Base-by-base conservation (phyloP, 2,797 vertebrate genomes). In the Allobates femoralis region DNA sequence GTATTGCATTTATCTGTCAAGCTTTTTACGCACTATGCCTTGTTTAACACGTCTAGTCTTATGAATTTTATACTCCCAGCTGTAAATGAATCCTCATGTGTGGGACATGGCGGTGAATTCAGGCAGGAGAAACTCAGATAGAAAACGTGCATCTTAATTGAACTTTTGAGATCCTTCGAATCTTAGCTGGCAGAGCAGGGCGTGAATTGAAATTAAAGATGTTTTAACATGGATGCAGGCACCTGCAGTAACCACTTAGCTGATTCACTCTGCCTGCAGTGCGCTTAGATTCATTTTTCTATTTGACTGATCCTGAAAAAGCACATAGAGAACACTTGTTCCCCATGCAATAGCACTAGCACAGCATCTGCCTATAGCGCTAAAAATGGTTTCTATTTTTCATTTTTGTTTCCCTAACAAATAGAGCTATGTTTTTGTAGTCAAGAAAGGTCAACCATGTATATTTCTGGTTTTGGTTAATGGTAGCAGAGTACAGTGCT, bases 181-280 rank as follows among this genome's bases (percentile, higher is more conserved):
- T 87, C 79, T 85, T 87, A 73, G 85, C 86, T 87, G 78, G 77
- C 84, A 84, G 81, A 89, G 88, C 15, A 86, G 32, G 30, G 26
- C 0, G 71, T 66, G 34, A 21, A 83, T 79, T 32, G 82, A 87
- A 87, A 83, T 69, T 0, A 23, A 1, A 88, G 10, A 60, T 82
- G 50, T 28, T 50, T 28, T 0, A 78, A 82, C 0, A 1, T 2
- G 14, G 5, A 10, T 81, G 83, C 87, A 81, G 79, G 83, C 87
- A 88, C 87, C 83, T 88, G 87, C 83, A 88, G 83, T 81, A 88
- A 88, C 56, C 83, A 88, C 78, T 88, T 88, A 88, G 87, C 87
- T 88, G 69, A 88, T 88, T 88, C 83, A 88, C 83, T 74, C 82
- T 87, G 83, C 34, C 87, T 88, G 87, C 87, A 88, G 69, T 85